A percentile compares a stretch with the other conserved stretches of the same genome.
Evolutionary conservation across 2,113 vertebrate species (phyloP).

Genomic region (Limanda limanda): DNA sequence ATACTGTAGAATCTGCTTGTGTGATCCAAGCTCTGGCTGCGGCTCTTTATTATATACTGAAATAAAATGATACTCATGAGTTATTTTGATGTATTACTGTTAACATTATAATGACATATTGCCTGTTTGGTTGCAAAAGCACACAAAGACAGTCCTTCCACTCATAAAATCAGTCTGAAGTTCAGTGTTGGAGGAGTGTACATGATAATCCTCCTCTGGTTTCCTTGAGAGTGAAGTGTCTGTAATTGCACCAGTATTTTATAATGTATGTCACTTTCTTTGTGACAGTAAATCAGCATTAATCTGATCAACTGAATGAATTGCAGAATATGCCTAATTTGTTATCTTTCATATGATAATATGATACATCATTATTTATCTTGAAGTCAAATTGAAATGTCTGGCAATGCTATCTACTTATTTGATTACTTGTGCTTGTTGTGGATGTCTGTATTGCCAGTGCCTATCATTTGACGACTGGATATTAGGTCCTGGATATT

Average conservation of each 20-base stretch:
- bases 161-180: slow-evolving; percentile 7
- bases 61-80: neutral
- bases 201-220: neutral
- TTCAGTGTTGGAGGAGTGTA: slow-evolving; percentile 1
- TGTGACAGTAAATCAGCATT: neutral
- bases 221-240: neutral
- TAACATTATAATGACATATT: slow-evolving; percentile 12
- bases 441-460: slow-evolving; percentile 53
- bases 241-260: neutral
- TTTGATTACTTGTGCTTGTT: slow-evolving; percentile 56
- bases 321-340: slow-evolving; percentile 19
- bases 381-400: slow-evolving; percentile 63
- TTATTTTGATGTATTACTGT: slow-evolving; percentile 24
- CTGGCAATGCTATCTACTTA: slow-evolving; percentile 60
- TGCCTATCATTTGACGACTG: slow-evolving; percentile 58
- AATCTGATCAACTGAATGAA: slow-evolving; percentile 14
- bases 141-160: slow-evolving; percentile 22
- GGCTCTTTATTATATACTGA: neutral
- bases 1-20: neutral
- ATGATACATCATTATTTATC: slow-evolving; percentile 50
- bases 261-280: slow-evolving; percentile 13
- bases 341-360: slow-evolving; percentile 27
- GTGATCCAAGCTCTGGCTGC: neutral
- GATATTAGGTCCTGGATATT: slow-evolving; percentile 67
- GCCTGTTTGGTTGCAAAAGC: slow-evolving; percentile 22